Conservation (phyloP, 2,888 invertebrate species). For the Baronia brevicornis region DNA sequence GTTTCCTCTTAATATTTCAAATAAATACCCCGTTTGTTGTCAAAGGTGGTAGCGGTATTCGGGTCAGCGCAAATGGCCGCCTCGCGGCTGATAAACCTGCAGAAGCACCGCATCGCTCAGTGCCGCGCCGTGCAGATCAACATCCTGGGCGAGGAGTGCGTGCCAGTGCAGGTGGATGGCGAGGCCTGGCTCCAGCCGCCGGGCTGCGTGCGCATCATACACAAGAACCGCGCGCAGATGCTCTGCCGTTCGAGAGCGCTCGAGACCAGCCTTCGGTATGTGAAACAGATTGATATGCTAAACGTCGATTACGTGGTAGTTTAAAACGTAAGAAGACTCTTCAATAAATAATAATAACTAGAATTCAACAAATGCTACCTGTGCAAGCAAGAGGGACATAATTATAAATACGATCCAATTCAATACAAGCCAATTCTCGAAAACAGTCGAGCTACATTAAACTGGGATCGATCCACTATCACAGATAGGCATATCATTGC, state of each 20-base stretch:
- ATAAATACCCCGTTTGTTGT: neutral
- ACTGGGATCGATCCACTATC: no score
- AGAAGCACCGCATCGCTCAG: slow-evolving; percentile 97
- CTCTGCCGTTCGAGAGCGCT: slow-evolving; percentile 92
- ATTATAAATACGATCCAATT: no score
- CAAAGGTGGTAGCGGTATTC: slow-evolving; percentile 89
- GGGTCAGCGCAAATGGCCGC: slow-evolving; percentile 99
- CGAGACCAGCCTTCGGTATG: slow-evolving; percentile 87
- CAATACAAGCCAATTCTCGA: no score
- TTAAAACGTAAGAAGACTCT: neutral
- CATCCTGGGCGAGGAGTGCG: slow-evolving; percentile 93
- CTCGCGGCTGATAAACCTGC: slow-evolving; percentile 93
- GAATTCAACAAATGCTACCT: no score
- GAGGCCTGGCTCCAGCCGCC: slow-evolving; percentile 99
- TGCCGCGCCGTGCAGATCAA: slow-evolving; percentile 97
- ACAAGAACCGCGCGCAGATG: slow-evolving; percentile 98
- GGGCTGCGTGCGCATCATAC: slow-evolving; percentile 95
- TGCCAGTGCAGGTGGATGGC: slow-evolving; percentile 97
- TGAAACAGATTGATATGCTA: neutral
- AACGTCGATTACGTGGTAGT: no score
- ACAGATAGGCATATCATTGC: no score
- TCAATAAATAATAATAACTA: neutral
- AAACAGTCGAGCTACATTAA: no score
- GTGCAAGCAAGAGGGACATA: no score
- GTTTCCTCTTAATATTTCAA: no score